Conservation (phyloP, 2,797 vertebrate genomes). For the Coracias cyanogaster region DNA sequence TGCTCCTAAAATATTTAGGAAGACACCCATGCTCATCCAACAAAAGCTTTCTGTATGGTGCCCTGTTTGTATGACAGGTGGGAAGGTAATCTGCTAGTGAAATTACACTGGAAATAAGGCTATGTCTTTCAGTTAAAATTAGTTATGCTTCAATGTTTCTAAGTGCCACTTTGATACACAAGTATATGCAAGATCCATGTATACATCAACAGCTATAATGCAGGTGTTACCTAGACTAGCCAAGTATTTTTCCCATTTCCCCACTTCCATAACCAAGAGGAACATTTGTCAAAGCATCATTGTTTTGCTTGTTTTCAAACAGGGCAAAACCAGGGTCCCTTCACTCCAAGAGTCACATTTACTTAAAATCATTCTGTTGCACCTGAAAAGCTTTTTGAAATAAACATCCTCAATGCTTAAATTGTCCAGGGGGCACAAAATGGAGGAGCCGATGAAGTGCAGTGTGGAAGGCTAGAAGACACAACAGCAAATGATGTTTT, state of each 20-base stretch:
- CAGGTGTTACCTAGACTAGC: background rate
- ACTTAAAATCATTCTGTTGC: conserved; percentile 37
- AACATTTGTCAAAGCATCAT: conserved; percentile 6
- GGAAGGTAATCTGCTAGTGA: background rate
- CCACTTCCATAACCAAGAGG: background rate
- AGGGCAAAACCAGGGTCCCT: background rate
- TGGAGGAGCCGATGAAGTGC: background rate
- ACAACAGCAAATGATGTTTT: background rate
- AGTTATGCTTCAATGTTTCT: background rate
- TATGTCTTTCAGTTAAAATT: conserved; percentile 2
- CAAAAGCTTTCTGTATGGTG: background rate
- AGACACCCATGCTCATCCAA: background rate
- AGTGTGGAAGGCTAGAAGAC: background rate
- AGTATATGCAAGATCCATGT: background rate
- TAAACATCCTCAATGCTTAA: background rate
- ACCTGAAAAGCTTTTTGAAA: conserved; percentile 36
- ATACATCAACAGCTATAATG: background rate
- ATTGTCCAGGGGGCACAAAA: conserved; percentile 1
- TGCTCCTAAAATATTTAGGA: background rate
- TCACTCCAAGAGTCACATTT: background rate
- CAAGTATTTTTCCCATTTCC: background rate
- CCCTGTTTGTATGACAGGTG: background rate
- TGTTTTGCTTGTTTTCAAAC: background rate
- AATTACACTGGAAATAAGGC: conserved; percentile 6
- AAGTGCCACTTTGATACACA: background rate